Conservation (phyloP, 2,888 invertebrate species). For the Leistus spinibarbis region DNA sequence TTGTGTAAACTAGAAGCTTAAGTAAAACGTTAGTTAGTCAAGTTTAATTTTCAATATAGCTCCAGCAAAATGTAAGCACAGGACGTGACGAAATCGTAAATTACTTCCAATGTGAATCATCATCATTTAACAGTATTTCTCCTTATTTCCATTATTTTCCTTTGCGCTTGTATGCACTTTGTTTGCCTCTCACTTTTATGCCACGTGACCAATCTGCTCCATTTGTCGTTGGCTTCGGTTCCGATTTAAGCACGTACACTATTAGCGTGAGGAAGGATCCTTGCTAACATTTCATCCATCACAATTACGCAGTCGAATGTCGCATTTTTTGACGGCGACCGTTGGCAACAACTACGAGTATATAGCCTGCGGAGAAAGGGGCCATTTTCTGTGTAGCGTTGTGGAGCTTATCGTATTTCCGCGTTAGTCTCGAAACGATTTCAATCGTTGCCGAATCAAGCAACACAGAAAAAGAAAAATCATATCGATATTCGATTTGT, state of each 20-base stretch:
- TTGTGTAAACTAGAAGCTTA: too few species aligned
- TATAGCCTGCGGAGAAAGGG: neutral
- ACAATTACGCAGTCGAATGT: conserved; percentile 31
- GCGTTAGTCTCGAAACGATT: neutral
- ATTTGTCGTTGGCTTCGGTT: conserved; percentile 26
- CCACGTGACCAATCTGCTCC: conserved; percentile 21
- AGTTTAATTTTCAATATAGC: neutral
- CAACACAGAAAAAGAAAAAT: neutral
- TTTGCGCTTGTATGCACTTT: neutral
- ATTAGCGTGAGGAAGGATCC: conserved; percentile 27
- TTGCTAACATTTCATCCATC: conserved; percentile 30
- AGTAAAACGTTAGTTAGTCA: neutral
- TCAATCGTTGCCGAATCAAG: neutral
- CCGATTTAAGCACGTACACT: conserved; percentile 26
- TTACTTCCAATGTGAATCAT: neutral
- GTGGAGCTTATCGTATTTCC: neutral
- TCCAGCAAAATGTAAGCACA: neutral
- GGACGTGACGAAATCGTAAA: neutral
- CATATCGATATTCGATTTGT: neutral
- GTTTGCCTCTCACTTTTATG: neutral
- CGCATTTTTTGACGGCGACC: conserved; percentile 21
- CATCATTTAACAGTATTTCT: neutral
- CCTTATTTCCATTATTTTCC: neutral
- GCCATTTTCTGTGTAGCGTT: neutral
- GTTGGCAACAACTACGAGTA: conserved; percentile 1